Evolutionary conservation across 1,140 invertebrate species (phyloP).

Genomic region (Scaptomyza montana): DNA sequence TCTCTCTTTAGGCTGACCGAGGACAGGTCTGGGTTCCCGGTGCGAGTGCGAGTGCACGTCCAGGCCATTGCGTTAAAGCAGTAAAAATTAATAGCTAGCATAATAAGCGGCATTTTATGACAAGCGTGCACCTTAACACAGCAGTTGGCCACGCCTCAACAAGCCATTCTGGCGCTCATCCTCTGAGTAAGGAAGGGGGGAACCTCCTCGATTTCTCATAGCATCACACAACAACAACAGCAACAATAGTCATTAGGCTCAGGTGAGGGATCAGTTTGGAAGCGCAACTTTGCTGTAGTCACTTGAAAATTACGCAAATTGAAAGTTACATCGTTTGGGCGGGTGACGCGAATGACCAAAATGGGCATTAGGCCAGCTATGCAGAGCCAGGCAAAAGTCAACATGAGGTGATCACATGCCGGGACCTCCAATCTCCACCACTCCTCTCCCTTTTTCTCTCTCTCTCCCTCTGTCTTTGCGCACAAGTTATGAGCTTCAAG

Average conservation of each 20-base stretch:
- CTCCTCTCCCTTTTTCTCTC: neutral
- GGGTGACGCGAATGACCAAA: slow-evolving; percentile 41
- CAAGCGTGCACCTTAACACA: slow-evolving; percentile 74
- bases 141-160: slow-evolving; percentile 50
- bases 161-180: neutral
- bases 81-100: slow-evolving; percentile 82
- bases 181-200: neutral
- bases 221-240: slow-evolving; percentile 52
- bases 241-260: slow-evolving; percentile 68
- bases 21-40: slow-evolving; percentile 4
- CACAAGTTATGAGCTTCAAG: slow-evolving; percentile 62
- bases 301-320: slow-evolving; percentile 81
- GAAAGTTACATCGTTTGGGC: slow-evolving; percentile 73
- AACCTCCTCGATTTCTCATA: slow-evolving; percentile 51
- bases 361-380: slow-evolving; percentile 29
- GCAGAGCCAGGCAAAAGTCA: neutral
- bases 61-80: slow-evolving; percentile 63
- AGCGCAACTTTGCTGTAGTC: slow-evolving; percentile 44
- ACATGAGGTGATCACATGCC: slow-evolving; percentile 12
- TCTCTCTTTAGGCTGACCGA: slow-evolving; percentile 1
- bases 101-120: slow-evolving; percentile 82
- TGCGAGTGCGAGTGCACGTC: slow-evolving; percentile 1
- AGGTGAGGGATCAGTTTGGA: slow-evolving; percentile 73
- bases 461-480: neutral
- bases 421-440: neutral